A percentile compares a stretch with the other conserved stretches of the same genome.
Evolutionary conservation across 1,140 invertebrate genomes (phyloP).

Genomic region (Piezodorus guildinii): DNA sequence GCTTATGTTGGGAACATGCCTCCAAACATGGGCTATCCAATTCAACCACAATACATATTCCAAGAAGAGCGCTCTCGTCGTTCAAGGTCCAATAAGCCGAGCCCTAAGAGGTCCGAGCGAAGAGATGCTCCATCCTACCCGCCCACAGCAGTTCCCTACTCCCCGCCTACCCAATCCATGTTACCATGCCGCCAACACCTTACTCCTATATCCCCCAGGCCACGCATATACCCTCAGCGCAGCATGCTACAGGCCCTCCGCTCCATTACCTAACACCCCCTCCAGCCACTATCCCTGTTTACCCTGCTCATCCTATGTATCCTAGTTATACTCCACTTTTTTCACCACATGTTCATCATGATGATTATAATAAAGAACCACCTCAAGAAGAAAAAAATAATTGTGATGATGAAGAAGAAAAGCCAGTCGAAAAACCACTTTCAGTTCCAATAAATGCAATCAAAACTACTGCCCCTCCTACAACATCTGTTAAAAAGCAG

Average conservation of each 20-base stretch:
- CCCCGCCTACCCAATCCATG: conserved; percentile 6
- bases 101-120: conserved; percentile 7
- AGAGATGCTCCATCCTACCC: not conserved
- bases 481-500: conserved; percentile 11
- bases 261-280: conserved; percentile 5
- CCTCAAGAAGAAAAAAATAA: not conserved
- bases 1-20: conserved; percentile 5
- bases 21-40: not conserved
- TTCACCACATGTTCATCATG: not conserved
- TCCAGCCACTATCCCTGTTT: not conserved
- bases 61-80: not conserved
- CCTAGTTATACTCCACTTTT: not conserved
- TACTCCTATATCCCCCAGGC: conserved; percentile 10
- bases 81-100: not conserved
- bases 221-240: conserved; percentile 13
- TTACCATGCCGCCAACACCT: conserved; percentile 6
- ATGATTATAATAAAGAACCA: conserved; percentile 4
- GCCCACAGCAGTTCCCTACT: not conserved
- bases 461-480: conserved; percentile 12
- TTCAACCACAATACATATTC: not conserved
- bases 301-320: conserved; percentile 11
- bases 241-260: conserved; percentile 13
- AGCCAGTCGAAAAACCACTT: conserved; percentile 13
- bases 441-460: conserved; percentile 16
- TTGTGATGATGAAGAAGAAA: not conserved